A percentile compares a stretch with the other conserved stretches of the same genome.
Evolutionary conservation across 2,113 vertebrate genomes (phyloP).

Genomic region (Nannobrachium achirus): DNA sequence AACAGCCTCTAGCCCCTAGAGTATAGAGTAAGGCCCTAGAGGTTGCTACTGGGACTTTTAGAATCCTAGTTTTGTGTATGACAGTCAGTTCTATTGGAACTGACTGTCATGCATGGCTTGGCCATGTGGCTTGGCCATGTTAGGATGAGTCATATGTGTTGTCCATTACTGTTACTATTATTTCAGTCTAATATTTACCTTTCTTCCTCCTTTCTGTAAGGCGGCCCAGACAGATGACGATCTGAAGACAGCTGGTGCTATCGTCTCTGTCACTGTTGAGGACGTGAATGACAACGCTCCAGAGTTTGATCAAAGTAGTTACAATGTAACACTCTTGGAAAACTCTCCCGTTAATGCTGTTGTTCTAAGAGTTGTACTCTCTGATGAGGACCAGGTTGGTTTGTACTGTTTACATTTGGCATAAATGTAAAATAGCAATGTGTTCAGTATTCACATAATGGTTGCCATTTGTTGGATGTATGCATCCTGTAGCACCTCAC

Average conservation of each 20-base stretch:
- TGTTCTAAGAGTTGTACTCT: conserved; percentile 68
- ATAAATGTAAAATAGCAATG: background rate
- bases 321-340: conserved; percentile 70
- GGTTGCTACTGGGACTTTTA: no score
- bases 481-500: no score
- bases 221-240: conserved; percentile 76
- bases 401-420: background rate
- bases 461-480: no score
- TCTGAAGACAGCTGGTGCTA: conserved; percentile 73
- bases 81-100: no score
- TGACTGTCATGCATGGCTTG: no score
- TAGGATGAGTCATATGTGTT: no score
- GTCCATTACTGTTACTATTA: background rate
- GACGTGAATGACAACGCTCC: conserved; percentile 78
- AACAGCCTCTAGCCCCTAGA: no score
- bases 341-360: conserved; percentile 68
- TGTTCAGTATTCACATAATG: background rate
- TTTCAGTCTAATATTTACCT: background rate
- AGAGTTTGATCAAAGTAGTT: conserved; percentile 61
- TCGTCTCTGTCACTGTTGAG: conserved; percentile 74
- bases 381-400: conserved; percentile 77
- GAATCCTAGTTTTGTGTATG: no score
- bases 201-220: conserved; percentile 53
- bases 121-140: no score
- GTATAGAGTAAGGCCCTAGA: no score